Evolutionary conservation across 2,797 vertebrate genomes (phyloP).

Genomic region (Takifugu rubripes): DNA sequence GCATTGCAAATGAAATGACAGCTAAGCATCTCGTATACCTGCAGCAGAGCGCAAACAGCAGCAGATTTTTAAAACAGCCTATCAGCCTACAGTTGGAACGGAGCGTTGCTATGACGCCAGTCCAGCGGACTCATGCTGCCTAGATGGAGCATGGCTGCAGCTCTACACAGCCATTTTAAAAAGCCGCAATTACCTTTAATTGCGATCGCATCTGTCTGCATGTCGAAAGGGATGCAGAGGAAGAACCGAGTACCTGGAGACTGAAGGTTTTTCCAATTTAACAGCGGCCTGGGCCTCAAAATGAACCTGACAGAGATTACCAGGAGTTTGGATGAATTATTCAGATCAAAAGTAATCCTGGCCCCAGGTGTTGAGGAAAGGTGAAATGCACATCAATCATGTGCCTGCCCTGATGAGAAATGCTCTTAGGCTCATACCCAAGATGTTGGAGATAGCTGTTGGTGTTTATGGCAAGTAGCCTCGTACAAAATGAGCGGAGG

Average conservation of each 20-base stretch:
- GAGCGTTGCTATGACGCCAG: slow-evolving; percentile 39
- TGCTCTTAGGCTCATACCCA: slow-evolving; percentile 29
- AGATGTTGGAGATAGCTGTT: slow-evolving; percentile 34
- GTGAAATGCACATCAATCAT: slow-evolving; percentile 49
- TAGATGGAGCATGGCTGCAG: slow-evolving; percentile 36
- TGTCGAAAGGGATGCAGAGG: slow-evolving; percentile 12
- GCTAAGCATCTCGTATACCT: slow-evolving; percentile 56
- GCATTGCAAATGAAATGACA: slow-evolving; percentile 57
- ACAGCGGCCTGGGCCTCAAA: slow-evolving; percentile 23
- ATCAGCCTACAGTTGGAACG: slow-evolving; percentile 36
- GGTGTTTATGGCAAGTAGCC: slow-evolving; percentile 54
- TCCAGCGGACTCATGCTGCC: slow-evolving; percentile 39
- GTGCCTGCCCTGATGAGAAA: slow-evolving; percentile 32
- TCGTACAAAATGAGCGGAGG: slow-evolving; percentile 42
- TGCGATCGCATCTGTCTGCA: slow-evolving; percentile 44
- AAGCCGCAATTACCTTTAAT: slow-evolving; percentile 46
- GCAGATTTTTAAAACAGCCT: slow-evolving; percentile 41
- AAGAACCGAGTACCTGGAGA: background rate
- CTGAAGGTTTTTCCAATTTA: slow-evolving; percentile 31
- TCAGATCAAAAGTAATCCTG: slow-evolving; percentile 49
- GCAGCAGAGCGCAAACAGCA: slow-evolving; percentile 46
- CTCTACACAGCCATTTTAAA: slow-evolving; percentile 35
- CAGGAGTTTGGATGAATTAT: slow-evolving; percentile 55
- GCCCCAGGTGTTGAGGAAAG: slow-evolving; percentile 36
- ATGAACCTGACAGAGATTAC: slow-evolving; percentile 42